Conservation (phyloP, 2,888 invertebrate genomes). For the Anticlea derivata region DNA sequence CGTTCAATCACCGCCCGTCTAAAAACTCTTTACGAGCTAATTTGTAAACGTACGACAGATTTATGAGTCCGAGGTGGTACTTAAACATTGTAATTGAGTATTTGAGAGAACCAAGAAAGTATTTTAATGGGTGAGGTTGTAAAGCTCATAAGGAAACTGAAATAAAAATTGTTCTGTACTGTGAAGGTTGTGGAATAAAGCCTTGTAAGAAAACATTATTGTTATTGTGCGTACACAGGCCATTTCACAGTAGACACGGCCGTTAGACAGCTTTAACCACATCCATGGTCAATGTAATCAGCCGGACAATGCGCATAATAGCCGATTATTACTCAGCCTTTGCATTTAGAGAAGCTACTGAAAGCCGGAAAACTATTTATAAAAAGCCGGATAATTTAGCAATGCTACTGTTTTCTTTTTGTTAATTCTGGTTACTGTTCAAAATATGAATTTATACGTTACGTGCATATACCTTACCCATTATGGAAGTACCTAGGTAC, state of each 20-base stretch:
- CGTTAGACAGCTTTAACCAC: constrained; percentile 24
- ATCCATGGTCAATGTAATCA: constrained; percentile 33
- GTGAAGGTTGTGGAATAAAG: no score
- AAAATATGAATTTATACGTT: no score
- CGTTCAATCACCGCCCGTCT: constrained; percentile 22
- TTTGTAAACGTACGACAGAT: constrained; percentile 65
- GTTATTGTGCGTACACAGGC: neutral
- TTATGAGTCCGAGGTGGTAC: constrained; percentile 55
- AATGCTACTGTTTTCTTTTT: no score
- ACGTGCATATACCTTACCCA: no score
- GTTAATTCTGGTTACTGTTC: no score
- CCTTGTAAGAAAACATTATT: no score
- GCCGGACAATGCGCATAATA: constrained; percentile 30
- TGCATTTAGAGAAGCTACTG: constrained; percentile 15
- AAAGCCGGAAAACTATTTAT: no score
- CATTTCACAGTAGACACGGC: constrained; percentile 9
- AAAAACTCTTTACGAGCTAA: constrained; percentile 51
- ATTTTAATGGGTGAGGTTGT: constrained; percentile 32
- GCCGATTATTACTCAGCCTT: constrained; percentile 26
- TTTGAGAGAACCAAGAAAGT: constrained; percentile 52
- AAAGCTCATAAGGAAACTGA: no score
- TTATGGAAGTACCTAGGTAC: no score
- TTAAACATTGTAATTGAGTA: constrained; percentile 43
- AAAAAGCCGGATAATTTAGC: constrained; percentile 7
- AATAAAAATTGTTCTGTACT: no score